Percentiles rank a stretch among this genome's conserved stretches.
Conservation (phyloP, 1,140 invertebrate genomes). For the Polyergus mexicanus region DNA sequence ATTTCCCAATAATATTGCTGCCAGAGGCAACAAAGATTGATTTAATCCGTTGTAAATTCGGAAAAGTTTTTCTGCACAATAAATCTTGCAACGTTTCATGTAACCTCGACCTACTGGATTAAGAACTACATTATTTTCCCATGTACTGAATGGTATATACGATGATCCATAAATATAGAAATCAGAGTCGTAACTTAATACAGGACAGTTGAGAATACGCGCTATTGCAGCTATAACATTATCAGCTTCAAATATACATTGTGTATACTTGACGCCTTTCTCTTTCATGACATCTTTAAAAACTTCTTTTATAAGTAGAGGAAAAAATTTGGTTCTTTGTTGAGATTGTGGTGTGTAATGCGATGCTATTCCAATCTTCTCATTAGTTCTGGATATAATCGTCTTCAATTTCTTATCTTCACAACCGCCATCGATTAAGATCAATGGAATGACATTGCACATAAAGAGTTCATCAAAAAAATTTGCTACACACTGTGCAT, state of each 20-base stretch:
- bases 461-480: slow-evolving; percentile 91
- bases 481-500: slow-evolving; percentile 87
- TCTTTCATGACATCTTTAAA: slow-evolving; percentile 90
- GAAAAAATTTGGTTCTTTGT: slow-evolving; percentile 88
- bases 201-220: slow-evolving; percentile 92
- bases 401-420: slow-evolving; percentile 93
- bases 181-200: slow-evolving; percentile 96
- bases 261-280: slow-evolving; percentile 89
- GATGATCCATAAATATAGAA: slow-evolving; percentile 95
- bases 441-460: slow-evolving; percentile 92
- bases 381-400: slow-evolving; percentile 88
- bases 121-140: slow-evolving; percentile 84
- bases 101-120: slow-evolving; percentile 71
- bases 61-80: slow-evolving; percentile 90
- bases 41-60: slow-evolving; percentile 89
- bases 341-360: slow-evolving; percentile 84
- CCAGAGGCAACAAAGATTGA: slow-evolving; percentile 90
- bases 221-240: slow-evolving; percentile 93
- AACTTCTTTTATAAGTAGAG: slow-evolving; percentile 90
- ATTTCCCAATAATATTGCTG: slow-evolving; percentile 94
- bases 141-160: slow-evolving; percentile 92
- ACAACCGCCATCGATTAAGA: slow-evolving; percentile 94
- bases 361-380: slow-evolving; percentile 78
- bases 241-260: slow-evolving; percentile 95
- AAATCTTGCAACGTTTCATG: slow-evolving; percentile 90